Evolutionary conservation across 2,888 invertebrate species (phyloP).

Genomic region (Celastrina argiolus): DNA sequence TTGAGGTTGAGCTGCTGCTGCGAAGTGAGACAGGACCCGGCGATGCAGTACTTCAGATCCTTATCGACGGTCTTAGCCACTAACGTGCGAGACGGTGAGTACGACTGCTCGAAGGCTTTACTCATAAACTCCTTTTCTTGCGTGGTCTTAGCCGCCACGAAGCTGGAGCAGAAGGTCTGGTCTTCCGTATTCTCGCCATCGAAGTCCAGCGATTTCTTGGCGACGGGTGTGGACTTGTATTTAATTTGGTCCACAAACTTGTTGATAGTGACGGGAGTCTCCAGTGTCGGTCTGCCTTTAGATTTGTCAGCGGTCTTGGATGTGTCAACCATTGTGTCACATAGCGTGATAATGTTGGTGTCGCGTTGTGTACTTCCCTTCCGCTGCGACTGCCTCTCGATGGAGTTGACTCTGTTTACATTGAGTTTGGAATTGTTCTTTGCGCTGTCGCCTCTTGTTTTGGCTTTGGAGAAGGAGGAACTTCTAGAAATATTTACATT

Average conservation of each 20-base stretch:
- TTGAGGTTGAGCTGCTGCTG: constrained; percentile 48
- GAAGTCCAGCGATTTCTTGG: constrained; percentile 62
- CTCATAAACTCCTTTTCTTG: constrained; percentile 62
- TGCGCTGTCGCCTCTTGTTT: constrained; percentile 39
- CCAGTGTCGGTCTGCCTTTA: constrained; percentile 40
- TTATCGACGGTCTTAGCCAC: constrained; percentile 33
- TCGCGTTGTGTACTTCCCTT: constrained; percentile 18
- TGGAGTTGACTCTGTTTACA: constrained; percentile 27
- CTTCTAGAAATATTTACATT: constrained; percentile 41
- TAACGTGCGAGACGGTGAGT: constrained; percentile 39
- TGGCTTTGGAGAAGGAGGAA: constrained; percentile 45
- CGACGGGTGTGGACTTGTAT: constrained; percentile 64
- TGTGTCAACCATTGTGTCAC: constrained; percentile 45
- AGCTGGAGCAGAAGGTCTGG: constrained; percentile 52
- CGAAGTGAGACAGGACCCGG: constrained; percentile 53
- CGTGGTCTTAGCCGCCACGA: constrained; percentile 50
- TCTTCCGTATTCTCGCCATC: constrained; percentile 42
- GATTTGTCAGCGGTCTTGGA: constrained; percentile 38
- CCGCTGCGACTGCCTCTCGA: constrained; percentile 25
- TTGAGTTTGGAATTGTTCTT: constrained; percentile 29
- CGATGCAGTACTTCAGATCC: constrained; percentile 45
- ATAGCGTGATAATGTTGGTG: constrained; percentile 47
- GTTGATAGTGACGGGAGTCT: constrained; percentile 58
- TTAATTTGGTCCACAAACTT: constrained; percentile 60
- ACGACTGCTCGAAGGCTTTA: constrained; percentile 57